Base-by-base conservation (phyloP, 2,888 invertebrate genomes). In the Polydrusus pterygomalis region DNA sequence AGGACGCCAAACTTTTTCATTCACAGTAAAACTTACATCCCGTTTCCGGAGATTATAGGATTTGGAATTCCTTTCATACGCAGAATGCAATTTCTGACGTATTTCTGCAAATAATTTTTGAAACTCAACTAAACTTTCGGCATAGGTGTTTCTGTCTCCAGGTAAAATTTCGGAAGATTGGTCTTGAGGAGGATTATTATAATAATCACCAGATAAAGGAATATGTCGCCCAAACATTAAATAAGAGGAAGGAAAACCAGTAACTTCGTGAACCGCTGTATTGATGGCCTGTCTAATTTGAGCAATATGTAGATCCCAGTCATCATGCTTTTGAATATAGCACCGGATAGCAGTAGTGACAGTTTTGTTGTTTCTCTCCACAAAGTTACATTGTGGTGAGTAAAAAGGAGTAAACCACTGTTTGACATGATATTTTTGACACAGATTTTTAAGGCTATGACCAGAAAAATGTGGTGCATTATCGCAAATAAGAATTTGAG, bases 301-400 rank as follows among this genome's bases (percentile, higher is more conserved):
- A 10, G 25, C 49, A 54, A 68, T 68, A 30, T 68, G 38, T 18
- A 17, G 7, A 47, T 68, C 25, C 68, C 68, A 68, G 8, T 68
- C n/a, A 1, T 25, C 40, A 15, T 68, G 34, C 10, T 51, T n/a
- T 20, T 54, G 17, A 9, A 82, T 68, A 64, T 78, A 84, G 0
- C 82, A 78, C n/a, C 83, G 60, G 13, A 84, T 82, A 25, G 80
- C 80, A 2, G 81, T 81, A 6, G 81, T 77, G 0, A 85, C 34
- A 7, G 68, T 68, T 54, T 10, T 58, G 47, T 60, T 60, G 15
- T 40, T 68, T 18, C 74, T 20, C 17, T 74, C 68, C 7, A 69
- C 68, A 47, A 74, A 74, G n/a, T 68, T 70, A 17, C 70, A 60
- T 60, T 70, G 45, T n/a, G n/a, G n/a, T n/a, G n/a, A n/a, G n/a